Evolutionary conservation across 1,140 invertebrate species (phyloP), one percentile per base, ranked within the genome.

Genomic region (Spodoptera frugiperda): DNA sequence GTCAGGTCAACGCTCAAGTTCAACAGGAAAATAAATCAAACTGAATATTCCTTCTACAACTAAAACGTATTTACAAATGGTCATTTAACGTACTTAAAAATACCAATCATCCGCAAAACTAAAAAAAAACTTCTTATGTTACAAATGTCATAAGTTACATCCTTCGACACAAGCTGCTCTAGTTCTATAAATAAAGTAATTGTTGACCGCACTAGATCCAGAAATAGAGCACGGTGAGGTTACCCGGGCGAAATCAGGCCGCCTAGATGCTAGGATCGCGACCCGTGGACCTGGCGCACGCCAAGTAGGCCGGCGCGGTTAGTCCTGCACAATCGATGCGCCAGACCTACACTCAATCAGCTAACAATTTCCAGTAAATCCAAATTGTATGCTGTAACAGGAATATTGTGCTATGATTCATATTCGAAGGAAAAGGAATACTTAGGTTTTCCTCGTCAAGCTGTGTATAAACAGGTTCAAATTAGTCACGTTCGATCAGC

Each of bases 231-330:
- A 70, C 76, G 63, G 78, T 78, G 79, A 81, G 81, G 81, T 82
- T 80, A 87, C 82, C 83, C 83, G 83, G 83, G 81, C 75, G 79
- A 78, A 84, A 80, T 30, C 79, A 78, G 85, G 85, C 74, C 85
- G 83, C 82, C 82, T 76, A 84, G 82, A 84, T 82, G 76, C 78
- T 80, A 84, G 83, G 82, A 86, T 84, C 85, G 83, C 84, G 89
- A 87, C 87, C 87, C 80, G 86, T 77, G 81, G 76, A 83, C 77
- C 76, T 78, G 81, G 76, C 74, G 76, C 82, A 80, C 81, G 87
- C 87, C 87, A 89, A 93, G 81, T 89, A 88, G 91, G 91, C 85
- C 88, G 82, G 80, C 74, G 80, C 74, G 39, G 59, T 78, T 88
- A 80, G 85, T 90, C 87, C 89, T 89, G 86, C 81, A 80, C 84